Conservation (phyloP, 2,113 vertebrate species). For the Maccullochella peelii region DNA sequence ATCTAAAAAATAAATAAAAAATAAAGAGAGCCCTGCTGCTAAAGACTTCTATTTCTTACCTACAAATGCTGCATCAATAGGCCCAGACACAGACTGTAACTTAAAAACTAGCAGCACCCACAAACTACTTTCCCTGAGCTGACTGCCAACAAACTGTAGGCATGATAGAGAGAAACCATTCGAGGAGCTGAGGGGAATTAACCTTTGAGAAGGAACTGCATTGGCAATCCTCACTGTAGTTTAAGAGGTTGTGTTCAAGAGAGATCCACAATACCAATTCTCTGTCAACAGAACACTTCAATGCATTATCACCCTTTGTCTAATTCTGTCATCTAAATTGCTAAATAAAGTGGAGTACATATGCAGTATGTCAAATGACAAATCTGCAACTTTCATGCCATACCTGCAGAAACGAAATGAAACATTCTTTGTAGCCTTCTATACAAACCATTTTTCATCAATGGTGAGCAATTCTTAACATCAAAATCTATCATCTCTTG, state of each 20-base stretch:
- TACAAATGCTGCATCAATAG: background rate
- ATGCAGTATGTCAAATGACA: constrained; percentile 1
- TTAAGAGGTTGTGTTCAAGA: constrained; percentile 13
- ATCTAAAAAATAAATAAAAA: background rate
- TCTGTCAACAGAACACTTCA: constrained; percentile 12
- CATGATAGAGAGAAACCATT: constrained; percentile 12
- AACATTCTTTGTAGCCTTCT: background rate
- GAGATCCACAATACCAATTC: constrained; percentile 10
- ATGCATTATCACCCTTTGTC: constrained; percentile 11
- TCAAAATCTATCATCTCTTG: background rate
- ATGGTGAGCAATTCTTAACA: background rate
- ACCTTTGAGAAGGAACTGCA: constrained; percentile 25
- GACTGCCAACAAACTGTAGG: constrained; percentile 19
- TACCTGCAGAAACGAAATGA: background rate
- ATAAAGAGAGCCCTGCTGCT: background rate
- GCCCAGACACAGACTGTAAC: background rate
- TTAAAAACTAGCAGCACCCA: constrained; percentile 15
- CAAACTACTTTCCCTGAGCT: background rate
- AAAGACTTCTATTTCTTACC: background rate
- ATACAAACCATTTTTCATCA: background rate
- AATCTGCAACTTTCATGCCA: background rate
- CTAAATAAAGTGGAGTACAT: constrained; percentile 35
- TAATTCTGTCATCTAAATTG: constrained; percentile 35
- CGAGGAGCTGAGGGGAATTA: constrained; percentile 22
- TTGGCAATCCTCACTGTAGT: constrained; percentile 11